Conservation (phyloP, 2,113 vertebrate genomes). For the Oplegnathus fasciatus region DNA sequence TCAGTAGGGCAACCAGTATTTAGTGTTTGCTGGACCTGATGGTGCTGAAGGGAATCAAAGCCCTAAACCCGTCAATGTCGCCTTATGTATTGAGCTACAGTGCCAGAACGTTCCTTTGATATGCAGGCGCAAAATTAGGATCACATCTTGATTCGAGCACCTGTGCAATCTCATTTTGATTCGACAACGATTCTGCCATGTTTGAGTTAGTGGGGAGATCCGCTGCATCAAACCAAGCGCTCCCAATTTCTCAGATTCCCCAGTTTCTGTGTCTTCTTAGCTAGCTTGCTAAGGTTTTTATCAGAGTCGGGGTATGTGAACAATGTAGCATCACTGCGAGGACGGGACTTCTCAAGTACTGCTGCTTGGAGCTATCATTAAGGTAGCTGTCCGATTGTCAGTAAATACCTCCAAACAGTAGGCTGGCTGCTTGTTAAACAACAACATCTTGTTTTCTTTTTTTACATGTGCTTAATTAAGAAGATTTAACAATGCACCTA, state of each 20-base stretch:
- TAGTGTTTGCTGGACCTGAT: slow-evolving; percentile 2
- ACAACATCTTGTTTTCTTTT: no score
- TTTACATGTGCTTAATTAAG: no score
- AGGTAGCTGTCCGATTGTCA: no score
- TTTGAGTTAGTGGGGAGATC: background rate
- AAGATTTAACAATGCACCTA: no score
- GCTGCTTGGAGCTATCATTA: no score
- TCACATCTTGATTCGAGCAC: background rate
- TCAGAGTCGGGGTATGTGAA: no score
- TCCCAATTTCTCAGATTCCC: background rate
- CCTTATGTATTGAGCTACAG: background rate
- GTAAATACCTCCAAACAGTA: no score
- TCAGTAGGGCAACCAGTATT: slow-evolving; percentile 15
- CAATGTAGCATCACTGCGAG: no score
- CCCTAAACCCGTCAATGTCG: background rate
- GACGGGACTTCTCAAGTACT: no score
- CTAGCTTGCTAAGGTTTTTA: background rate
- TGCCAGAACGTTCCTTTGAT: background rate
- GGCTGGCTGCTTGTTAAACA: no score
- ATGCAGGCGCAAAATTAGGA: background rate
- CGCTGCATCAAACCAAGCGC: no score
- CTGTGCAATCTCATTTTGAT: background rate
- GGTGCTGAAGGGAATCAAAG: background rate
- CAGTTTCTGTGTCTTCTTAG: no score
- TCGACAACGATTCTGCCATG: background rate